Evolutionary conservation across 2,888 invertebrate genomes (phyloP).

Genomic region (Torymus tubicola): DNA sequence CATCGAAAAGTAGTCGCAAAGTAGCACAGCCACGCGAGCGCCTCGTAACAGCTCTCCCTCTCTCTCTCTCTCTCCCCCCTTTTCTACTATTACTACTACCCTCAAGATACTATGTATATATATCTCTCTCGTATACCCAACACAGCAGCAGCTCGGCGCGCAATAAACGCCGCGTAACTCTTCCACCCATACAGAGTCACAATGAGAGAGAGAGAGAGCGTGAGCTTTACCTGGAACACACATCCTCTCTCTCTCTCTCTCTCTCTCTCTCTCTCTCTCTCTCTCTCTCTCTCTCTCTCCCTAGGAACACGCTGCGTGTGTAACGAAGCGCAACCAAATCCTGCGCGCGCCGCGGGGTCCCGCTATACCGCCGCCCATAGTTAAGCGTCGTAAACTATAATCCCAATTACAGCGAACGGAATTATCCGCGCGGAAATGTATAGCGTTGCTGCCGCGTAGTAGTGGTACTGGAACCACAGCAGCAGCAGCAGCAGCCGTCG

Average conservation of each 20-base stretch:
- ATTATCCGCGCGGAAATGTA: constrained; percentile 57
- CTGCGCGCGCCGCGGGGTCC: constrained; percentile 27
- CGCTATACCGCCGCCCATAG: neutral
- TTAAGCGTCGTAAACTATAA: constrained; percentile 60
- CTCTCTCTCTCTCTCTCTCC: too few species aligned
- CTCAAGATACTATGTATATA: neutral
- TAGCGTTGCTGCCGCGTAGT: constrained; percentile 36
- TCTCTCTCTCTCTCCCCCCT: too few species aligned
- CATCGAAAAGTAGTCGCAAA: constrained; percentile 22
- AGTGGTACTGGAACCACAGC: constrained; percentile 1
- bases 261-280: too few species aligned
- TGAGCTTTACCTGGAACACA: constrained; percentile 40
- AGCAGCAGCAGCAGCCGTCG: constrained; percentile 34
- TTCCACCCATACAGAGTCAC: neutral
- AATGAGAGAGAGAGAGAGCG: neutral
- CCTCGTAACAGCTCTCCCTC: constrained; percentile 20
- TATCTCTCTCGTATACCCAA: neutral
- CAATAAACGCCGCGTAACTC: constrained; percentile 45
- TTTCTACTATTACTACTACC: too few species aligned
- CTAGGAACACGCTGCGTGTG: neutral
- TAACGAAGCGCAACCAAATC: constrained; percentile 46
- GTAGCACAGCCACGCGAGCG: constrained; percentile 40
- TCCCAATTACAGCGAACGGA: constrained; percentile 59
- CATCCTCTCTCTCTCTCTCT: too few species aligned
- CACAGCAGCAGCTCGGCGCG: neutral